A percentile compares a stretch with the other conserved stretches of the same genome.
Conservation (phyloP, 2,888 invertebrate species). For the Andrena flavipes region DNA sequence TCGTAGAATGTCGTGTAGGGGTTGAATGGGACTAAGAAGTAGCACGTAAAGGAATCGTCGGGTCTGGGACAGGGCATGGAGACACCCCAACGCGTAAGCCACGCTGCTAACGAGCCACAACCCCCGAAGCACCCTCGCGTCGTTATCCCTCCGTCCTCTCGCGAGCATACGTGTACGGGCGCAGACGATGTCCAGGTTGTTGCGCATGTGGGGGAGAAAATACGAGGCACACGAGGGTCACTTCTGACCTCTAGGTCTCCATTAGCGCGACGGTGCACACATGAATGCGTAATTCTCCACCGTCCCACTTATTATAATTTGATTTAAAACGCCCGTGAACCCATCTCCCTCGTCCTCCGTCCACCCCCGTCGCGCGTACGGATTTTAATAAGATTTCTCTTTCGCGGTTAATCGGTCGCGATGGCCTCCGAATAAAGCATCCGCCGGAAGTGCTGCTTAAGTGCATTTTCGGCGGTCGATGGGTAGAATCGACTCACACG, state of each 20-base stretch:
- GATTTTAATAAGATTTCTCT: constrained; percentile 72
- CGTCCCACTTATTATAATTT: constrained; percentile 77
- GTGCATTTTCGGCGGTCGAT: constrained; percentile 49
- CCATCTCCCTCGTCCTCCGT: constrained; percentile 59
- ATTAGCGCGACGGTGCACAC: constrained; percentile 71
- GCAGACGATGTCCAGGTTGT: constrained; percentile 6
- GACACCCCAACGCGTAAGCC: constrained; percentile 3
- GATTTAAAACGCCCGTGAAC: constrained; percentile 68
- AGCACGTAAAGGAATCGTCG: constrained; percentile 6
- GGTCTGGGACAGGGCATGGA: constrained; percentile 6
- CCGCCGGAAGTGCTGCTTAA: constrained; percentile 44
- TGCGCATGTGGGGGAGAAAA: constrained; percentile 30
- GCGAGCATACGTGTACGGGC: neutral
- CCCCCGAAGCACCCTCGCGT: constrained; percentile 6
- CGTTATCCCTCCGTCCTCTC: constrained; percentile 13
- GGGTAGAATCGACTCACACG: neutral
- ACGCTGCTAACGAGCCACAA: constrained; percentile 38
- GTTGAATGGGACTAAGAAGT: neutral
- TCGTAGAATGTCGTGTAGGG: neutral
- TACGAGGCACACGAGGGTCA: constrained; percentile 65
- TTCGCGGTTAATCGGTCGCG: constrained; percentile 57
- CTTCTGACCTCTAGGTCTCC: constrained; percentile 70
- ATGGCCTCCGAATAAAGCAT: constrained; percentile 58
- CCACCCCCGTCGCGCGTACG: constrained; percentile 21
- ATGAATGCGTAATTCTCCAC: constrained; percentile 70